Conservation (phyloP, 2,888 invertebrate species). For the Zhuqinia jingwanae region DNA sequence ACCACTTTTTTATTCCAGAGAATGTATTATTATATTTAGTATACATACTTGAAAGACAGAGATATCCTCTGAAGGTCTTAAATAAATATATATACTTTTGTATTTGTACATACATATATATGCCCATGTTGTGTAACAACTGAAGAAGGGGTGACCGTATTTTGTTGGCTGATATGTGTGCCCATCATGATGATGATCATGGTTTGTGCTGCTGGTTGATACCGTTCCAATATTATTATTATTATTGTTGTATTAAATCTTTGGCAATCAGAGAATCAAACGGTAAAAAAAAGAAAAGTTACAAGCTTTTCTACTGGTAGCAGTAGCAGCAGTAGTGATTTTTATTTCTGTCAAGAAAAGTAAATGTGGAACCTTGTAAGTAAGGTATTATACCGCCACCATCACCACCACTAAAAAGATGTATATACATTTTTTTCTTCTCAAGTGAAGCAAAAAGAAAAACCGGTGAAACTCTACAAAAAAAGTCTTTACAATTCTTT, state of each 20-base stretch:
- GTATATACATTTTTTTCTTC: neutral
- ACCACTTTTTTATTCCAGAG: too few species aligned
- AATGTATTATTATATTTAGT: too few species aligned
- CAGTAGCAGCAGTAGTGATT: neutral
- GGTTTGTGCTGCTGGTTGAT: neutral
- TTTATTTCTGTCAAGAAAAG: neutral
- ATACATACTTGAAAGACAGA: too few species aligned
- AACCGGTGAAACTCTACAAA: slow-evolving; percentile 29
- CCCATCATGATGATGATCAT: slow-evolving; percentile 15
- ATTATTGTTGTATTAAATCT: slow-evolving; percentile 62
- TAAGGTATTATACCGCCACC: slow-evolving; percentile 19
- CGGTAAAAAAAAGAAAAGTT: slow-evolving; percentile 36
- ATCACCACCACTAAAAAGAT: neutral
- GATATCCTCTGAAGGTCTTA: slow-evolving; percentile 3
- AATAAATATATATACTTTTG: too few species aligned
- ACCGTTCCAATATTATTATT: slow-evolving; percentile 32
- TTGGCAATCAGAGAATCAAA: slow-evolving; percentile 61
- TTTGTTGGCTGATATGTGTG: slow-evolving; percentile 22
- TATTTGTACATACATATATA: too few species aligned
- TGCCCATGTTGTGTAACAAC: neutral
- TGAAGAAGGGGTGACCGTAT: slow-evolving; percentile 17
- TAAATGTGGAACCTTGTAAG: slow-evolving; percentile 32
- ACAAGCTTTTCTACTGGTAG: slow-evolving; percentile 21
- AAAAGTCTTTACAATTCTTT: slow-evolving; percentile 38
- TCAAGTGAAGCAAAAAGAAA: neutral